These are phyloP conservation scores for Leptosomus discolor DNA, from an alignment of 2,113 vertebrate species.

Conservation along the genomic window DNA sequence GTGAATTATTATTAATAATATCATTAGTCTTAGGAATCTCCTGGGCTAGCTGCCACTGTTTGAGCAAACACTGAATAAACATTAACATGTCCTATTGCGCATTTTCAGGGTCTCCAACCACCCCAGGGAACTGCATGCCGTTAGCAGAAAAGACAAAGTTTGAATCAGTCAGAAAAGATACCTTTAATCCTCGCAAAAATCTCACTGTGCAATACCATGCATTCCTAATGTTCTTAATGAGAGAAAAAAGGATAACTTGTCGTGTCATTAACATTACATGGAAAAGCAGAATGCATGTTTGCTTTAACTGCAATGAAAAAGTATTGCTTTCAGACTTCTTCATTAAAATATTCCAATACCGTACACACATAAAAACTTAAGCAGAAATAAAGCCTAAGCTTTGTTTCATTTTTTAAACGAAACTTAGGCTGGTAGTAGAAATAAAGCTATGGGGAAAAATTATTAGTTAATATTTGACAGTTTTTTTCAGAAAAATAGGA, in stretches of 20 bases:
- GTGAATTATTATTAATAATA: background rate
- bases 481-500: background rate
- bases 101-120: background rate
- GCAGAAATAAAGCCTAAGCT: background rate
- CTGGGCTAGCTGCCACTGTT: background rate
- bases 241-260: background rate
- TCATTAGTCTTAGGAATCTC: background rate
- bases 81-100: background rate
- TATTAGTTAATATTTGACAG: background rate
- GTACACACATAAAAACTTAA: background rate
- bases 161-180: background rate
- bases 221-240: background rate
- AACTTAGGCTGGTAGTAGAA: background rate
- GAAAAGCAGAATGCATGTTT: background rate
- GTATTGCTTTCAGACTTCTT: background rate
- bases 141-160: background rate
- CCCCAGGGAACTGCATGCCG: background rate
- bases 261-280: background rate
- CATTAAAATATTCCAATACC: background rate
- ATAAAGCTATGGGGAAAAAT: background rate
- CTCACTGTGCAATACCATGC: background rate
- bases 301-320: background rate
- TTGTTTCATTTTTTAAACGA: background rate
- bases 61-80: background rate
- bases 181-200: background rate